These are phyloP conservation scores for Rutpela maculata DNA, from an alignment of 2,888 invertebrate species.

Conservation along the genomic window DNA sequence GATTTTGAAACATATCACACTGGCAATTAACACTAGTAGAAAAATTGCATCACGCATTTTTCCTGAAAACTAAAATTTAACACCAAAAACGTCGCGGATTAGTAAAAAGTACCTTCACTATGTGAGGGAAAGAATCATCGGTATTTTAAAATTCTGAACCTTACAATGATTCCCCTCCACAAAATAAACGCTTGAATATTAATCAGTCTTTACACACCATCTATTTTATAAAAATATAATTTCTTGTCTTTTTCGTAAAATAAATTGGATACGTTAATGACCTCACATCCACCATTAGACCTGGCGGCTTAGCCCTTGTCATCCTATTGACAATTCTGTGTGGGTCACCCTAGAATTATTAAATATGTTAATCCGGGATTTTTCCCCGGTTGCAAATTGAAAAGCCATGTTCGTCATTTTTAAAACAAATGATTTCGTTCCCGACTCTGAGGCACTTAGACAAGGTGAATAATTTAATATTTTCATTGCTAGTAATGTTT, in stretches of 20 bases:
- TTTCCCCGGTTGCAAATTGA: conserved; percentile 2
- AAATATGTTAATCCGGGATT: conserved; percentile 2
- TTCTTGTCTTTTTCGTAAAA: neutral
- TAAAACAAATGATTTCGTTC: neutral
- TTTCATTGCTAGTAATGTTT: neutral
- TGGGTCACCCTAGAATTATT: neutral
- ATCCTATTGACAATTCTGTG: neutral
- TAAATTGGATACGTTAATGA: neutral
- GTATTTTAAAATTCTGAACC: no score
- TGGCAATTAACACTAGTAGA: no score
- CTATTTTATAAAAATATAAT: no score
- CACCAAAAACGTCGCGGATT: no score
- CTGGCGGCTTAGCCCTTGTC: neutral
- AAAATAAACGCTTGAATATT: no score
- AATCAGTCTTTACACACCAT: no score
- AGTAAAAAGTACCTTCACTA: no score
- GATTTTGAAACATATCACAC: no score
- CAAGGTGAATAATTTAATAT: conserved; percentile 2
- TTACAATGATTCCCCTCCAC: no score
- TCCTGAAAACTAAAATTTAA: no score
- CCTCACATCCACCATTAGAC: neutral
- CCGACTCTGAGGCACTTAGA: neutral
- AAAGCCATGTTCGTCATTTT: neutral
- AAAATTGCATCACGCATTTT: no score
- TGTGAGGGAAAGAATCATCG: no score